Base-by-base conservation (phyloP, 2,888 invertebrate species). In the Branchellion lobata region DNA sequence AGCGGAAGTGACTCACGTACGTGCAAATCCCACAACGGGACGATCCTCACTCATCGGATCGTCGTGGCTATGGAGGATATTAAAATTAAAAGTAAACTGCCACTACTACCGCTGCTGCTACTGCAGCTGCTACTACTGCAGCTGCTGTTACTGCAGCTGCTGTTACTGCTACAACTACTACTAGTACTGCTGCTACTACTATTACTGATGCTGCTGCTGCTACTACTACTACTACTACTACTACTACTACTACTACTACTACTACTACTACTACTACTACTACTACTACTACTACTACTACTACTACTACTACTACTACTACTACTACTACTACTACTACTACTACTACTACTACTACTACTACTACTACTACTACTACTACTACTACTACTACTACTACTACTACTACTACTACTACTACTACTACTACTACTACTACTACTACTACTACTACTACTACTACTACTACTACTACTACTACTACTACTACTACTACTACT, bases 241-340 rank as follows among this genome's bases (percentile, higher is more conserved):
- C 65, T 65, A 65, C 65, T 65, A 65, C 65, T 65, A 65, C 65
- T 65, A 65, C 65, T 65, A 65, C 65, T 65, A 65, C 65, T 65
- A 65, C 65, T 65, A 65, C 65, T 65, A 65, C 65, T 65, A 65
- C 65, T 65, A 65, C 65, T 65, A 65, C 65, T 65, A 65, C 65
- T 65, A 65, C 65, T 65, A 65, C 65, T 65, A 65, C 65, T 65
- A 65, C 65, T 65, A 65, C 65, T 65, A 65, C 65, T 65, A 29
- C 65, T 65, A 65, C 65, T 65, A 65, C 65, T 65, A 73, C 2
- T 1, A 5, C 18, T 11, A 36, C 18, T 40, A 65, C 18, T 21
- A 51, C 51, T 51, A 51, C 51, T 51, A 51, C 51, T 51, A 51
- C 51, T 51, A 51, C 51, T 51, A 51, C 51, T 51, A 51, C 51